Evolutionary conservation across 2,888 invertebrate species (phyloP).

Genomic region (Philhelius pedissequus): DNA sequence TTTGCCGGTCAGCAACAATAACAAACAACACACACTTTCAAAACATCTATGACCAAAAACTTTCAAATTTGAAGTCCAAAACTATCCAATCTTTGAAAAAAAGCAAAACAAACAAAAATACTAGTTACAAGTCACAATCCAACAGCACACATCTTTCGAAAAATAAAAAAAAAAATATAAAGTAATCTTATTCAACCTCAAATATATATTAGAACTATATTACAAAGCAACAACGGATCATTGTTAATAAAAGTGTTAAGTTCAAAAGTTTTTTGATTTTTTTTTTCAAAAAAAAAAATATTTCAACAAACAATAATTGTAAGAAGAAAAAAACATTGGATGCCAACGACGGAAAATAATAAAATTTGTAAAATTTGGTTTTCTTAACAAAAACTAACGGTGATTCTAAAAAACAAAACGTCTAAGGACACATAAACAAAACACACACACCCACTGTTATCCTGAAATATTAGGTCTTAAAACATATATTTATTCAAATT

Average conservation of each 20-base stretch:
- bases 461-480: constrained; percentile 64
- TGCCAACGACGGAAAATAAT: constrained; percentile 54
- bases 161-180: constrained; percentile 30
- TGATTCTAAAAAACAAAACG: constrained; percentile 59
- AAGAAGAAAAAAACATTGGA: constrained; percentile 22
- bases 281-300: background rate
- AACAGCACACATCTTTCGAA: constrained; percentile 66
- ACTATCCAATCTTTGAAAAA: constrained; percentile 12
- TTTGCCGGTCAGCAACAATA: constrained; percentile 32
- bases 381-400: constrained; percentile 44
- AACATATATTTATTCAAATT: constrained; percentile 63
- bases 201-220: constrained; percentile 43
- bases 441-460: constrained; percentile 69
- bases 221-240: constrained; percentile 63
- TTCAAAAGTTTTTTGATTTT: constrained; percentile 41
- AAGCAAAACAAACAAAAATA: constrained; percentile 55
- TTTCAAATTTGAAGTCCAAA: constrained; percentile 35
- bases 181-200: constrained; percentile 55
- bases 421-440: constrained; percentile 62
- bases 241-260: constrained; percentile 56
- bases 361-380: constrained; percentile 19
- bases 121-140: constrained; percentile 67
- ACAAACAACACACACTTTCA: constrained; percentile 3
- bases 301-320: background rate
- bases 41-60: constrained; percentile 54